A percentile compares a stretch with the other conserved stretches of the same genome.
These are phyloP conservation scores for Xenopus petersii DNA, from an alignment of 2,797 vertebrate genomes.

Conservation along the genomic window DNA sequence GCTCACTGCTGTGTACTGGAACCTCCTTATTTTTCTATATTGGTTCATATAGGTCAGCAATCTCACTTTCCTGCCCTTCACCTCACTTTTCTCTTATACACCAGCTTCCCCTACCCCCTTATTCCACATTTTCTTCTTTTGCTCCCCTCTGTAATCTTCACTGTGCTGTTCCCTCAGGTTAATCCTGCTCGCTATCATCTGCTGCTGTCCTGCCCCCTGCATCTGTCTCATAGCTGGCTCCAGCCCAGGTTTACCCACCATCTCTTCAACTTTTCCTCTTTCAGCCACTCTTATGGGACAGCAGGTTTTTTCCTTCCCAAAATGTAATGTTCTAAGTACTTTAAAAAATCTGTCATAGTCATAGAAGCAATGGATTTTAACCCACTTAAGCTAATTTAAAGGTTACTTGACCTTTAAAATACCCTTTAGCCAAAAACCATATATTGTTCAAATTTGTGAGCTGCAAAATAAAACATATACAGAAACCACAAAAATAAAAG, in stretches of 20 bases:
- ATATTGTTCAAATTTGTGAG: too few species aligned
- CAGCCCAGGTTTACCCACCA: not conserved
- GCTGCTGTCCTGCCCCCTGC: slow-evolving; percentile 24
- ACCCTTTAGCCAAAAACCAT: too few species aligned
- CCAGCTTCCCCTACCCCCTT: not conserved
- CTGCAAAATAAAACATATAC: too few species aligned
- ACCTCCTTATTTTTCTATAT: not conserved
- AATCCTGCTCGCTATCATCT: slow-evolving; percentile 43
- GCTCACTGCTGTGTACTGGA: not conserved
- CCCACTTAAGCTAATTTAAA: too few species aligned
- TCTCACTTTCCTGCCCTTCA: not conserved
- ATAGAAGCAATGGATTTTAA: too few species aligned
- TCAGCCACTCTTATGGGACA: too few species aligned
- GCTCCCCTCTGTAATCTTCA: slow-evolving; percentile 39
- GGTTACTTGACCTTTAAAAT: too few species aligned
- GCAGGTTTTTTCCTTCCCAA: too few species aligned
- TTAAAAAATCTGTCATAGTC: too few species aligned
- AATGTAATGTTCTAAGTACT: too few species aligned
- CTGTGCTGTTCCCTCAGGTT: slow-evolving; percentile 46
- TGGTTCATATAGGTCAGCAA: not conserved
- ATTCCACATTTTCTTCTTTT: not conserved
- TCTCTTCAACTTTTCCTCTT: slow-evolving; percentile 10
- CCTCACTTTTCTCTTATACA: not conserved
- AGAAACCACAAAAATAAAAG: too few species aligned
- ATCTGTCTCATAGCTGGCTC: slow-evolving; percentile 32